Percentiles rank a stretch among this genome's conserved stretches.
These are phyloP conservation scores for Mnemiopsis leidyi DNA, from an alignment of 37 sponge, comb jelly and placozoan genomes.

Conservation along the genomic window DNA sequence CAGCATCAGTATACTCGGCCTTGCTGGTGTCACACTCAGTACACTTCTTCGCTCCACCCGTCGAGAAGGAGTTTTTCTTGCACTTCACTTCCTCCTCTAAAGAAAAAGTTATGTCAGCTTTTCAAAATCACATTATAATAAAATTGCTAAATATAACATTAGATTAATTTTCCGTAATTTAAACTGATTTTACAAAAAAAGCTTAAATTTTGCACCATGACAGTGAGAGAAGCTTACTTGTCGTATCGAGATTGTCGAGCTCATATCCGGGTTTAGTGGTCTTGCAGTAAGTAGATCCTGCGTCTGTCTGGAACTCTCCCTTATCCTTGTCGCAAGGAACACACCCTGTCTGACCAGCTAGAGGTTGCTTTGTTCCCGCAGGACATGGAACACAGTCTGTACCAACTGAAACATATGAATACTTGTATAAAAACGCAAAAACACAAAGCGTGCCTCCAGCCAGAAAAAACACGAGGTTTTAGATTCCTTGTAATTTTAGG, in stretches of 20 bases:
- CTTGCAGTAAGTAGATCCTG: not conserved
- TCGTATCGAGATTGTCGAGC: no score
- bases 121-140: no score
- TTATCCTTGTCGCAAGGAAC: not conserved
- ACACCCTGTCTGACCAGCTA: not conserved
- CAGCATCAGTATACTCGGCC: not conserved
- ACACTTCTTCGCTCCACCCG: not conserved
- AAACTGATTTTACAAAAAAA: no score
- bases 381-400: not conserved
- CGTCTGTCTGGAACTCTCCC: not conserved
- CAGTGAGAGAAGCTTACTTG: no score
- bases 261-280: not conserved
- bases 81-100: not conserved
- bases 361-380: not conserved
- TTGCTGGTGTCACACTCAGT: not conserved
- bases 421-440: no score
- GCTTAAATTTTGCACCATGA: no score
- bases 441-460: no score
- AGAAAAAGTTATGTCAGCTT: no score
- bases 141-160: no score
- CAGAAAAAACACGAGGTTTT: no score
- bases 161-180: no score
- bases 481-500: no score
- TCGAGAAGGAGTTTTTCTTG: constrained; percentile 9
- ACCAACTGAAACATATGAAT: not conserved